Percentiles rank a stretch among this genome's conserved stretches.
These are phyloP conservation scores for Sparidentex hasta DNA, from an alignment of 2,797 vertebrate species.

Conservation along the genomic window DNA sequence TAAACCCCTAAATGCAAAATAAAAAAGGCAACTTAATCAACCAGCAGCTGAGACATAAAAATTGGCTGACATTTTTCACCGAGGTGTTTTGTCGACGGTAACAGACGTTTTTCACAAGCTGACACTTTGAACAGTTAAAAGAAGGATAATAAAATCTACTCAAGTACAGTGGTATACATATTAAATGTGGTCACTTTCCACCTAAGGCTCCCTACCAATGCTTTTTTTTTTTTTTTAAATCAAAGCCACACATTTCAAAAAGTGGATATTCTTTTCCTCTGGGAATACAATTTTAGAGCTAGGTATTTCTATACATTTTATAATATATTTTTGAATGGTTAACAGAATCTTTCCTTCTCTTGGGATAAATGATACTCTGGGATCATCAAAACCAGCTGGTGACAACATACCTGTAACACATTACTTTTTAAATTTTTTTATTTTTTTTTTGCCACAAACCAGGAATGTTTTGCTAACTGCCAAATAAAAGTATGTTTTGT, in stretches of 20 bases:
- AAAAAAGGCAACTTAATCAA: conserved; percentile 22
- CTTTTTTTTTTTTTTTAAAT: not conserved
- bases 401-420: conserved; percentile 12
- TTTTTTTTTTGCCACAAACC: not conserved
- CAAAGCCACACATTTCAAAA: not conserved
- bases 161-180: not conserved
- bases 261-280: not conserved
- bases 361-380: not conserved
- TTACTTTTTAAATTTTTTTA: not conserved
- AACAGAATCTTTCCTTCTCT: conserved; percentile 20
- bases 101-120: conserved; percentile 20
- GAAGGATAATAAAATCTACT: conserved; percentile 16
- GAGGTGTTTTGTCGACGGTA: not conserved
- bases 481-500: not conserved
- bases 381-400: conserved; percentile 7
- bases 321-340: conserved; percentile 12
- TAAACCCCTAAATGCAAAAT: not conserved
- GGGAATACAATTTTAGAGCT: not conserved
- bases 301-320: conserved; percentile 9
- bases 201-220: not conserved
- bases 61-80: not conserved
- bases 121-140: conserved; percentile 17
- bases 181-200: conserved; percentile 6
- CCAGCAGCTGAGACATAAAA: not conserved
- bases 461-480: not conserved